A percentile compares a stretch with the other conserved stretches of the same genome.
Conservation (phyloP, 2,113 vertebrate genomes). For the Todiramphus chloris region DNA sequence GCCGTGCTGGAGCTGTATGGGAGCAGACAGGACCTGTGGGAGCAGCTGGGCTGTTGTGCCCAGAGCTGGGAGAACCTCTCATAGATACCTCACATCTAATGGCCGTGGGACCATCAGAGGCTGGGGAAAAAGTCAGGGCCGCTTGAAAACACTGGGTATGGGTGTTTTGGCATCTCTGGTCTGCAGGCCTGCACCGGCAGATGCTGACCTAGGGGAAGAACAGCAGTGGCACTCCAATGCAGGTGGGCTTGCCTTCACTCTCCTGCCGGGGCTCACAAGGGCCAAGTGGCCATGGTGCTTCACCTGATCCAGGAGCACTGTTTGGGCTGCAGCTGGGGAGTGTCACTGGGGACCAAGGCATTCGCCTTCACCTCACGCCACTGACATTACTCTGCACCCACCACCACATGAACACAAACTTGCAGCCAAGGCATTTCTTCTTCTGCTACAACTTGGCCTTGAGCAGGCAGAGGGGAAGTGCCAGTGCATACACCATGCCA, state of each 20-base stretch:
- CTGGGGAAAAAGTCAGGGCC: not conserved
- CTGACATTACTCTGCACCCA: not conserved
- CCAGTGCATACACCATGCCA: not conserved
- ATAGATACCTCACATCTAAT: rapidly evolving
- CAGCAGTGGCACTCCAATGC: not conserved
- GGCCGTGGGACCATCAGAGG: rapidly evolving
- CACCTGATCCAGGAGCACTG: not conserved
- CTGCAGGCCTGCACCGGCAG: not conserved
- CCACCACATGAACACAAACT: rapidly evolving
- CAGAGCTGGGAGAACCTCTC: not conserved
- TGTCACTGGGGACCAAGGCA: rapidly evolving
- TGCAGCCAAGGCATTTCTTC: too few relatives aligned
- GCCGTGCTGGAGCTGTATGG: rapidly evolving
- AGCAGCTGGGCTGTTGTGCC: not conserved
- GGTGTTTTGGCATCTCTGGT: not conserved
- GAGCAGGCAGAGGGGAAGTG: not conserved
- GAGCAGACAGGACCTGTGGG: not conserved
- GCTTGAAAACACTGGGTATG: not conserved
- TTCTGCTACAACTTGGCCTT: not conserved
- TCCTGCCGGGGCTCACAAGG: rapidly evolving
- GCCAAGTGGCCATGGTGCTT: not conserved
- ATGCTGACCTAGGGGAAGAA: not conserved
- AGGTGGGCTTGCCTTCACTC: not conserved
- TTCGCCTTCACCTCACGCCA: not conserved
- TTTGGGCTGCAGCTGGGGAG: not conserved